A percentile compares a stretch with the other conserved stretches of the same genome.
These are phyloP conservation scores for Laticauda colubrina DNA, from an alignment of 2,113 vertebrate species.

Conservation along the genomic window DNA sequence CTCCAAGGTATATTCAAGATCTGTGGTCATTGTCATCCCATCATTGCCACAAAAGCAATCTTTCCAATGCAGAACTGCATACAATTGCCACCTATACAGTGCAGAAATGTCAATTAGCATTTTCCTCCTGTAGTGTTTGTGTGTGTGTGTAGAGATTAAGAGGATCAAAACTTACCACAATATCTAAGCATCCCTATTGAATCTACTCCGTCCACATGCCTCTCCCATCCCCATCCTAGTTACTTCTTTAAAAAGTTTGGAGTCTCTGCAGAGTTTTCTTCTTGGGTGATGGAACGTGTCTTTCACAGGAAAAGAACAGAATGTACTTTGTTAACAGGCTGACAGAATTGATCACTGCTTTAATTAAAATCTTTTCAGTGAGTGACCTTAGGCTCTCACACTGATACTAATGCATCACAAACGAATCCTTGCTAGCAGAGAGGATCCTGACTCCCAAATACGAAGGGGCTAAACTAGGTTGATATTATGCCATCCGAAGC, in stretches of 20 bases:
- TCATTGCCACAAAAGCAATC: not conserved
- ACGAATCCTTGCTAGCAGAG: constrained; percentile 30
- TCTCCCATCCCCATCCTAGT: not conserved
- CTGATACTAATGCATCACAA: constrained; percentile 51
- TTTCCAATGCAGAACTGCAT: not conserved
- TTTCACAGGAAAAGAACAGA: constrained; percentile 63
- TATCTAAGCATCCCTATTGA: not conserved
- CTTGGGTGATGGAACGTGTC: not conserved
- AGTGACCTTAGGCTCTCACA: constrained; percentile 53
- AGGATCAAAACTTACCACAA: not conserved
- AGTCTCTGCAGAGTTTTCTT: constrained; percentile 7
- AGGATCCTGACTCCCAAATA: constrained; percentile 11
- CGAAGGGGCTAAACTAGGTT: accelerated
- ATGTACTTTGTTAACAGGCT: constrained; percentile 49
- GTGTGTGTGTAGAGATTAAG: not conserved
- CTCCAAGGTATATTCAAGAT: not conserved
- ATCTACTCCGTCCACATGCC: not conserved
- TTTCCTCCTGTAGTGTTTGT: not conserved
- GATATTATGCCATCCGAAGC: not conserved
- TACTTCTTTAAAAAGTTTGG: constrained; percentile 28
- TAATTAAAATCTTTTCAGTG: constrained; percentile 65
- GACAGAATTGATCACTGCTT: constrained; percentile 66
- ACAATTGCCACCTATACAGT: not conserved
- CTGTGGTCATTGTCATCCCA: not conserved
- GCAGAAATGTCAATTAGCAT: not conserved